Evolutionary conservation across 2,888 invertebrate genomes (phyloP).

Genomic region (Mactromeris polynyma): DNA sequence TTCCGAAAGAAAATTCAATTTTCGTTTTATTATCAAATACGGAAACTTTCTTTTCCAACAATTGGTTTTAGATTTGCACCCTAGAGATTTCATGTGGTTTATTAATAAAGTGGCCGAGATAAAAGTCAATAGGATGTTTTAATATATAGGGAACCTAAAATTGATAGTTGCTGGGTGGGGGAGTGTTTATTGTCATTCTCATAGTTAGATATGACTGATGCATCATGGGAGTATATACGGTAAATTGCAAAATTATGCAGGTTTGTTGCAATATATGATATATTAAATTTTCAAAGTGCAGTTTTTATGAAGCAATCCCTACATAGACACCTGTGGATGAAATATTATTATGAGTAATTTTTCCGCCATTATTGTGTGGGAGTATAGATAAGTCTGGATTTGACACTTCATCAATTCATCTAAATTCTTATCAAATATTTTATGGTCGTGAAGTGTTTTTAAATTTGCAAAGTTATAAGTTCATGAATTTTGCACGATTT

Average conservation of each 20-base stretch:
- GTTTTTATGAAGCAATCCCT: neutral
- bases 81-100: neutral
- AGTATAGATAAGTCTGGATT: neutral
- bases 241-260: neutral
- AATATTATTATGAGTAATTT: neutral
- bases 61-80: neutral
- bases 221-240: neutral
- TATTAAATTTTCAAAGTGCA: neutral
- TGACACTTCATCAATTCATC: neutral
- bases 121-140: neutral
- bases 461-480: no score
- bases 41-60: neutral
- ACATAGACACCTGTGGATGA: neutral
- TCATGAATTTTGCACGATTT: no score
- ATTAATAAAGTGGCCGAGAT: neutral
- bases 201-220: neutral
- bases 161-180: conserved; percentile 14
- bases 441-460: neutral
- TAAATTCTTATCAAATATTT: neutral
- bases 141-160: neutral
- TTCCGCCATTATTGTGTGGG: neutral
- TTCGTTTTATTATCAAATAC: neutral
- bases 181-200: neutral
- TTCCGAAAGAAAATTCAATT: no score
- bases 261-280: neutral